Percentiles rank a stretch among this genome's conserved stretches.
These are phyloP conservation scores for Falco cherrug DNA, from an alignment of 2,797 vertebrate species.

Conservation along the genomic window DNA sequence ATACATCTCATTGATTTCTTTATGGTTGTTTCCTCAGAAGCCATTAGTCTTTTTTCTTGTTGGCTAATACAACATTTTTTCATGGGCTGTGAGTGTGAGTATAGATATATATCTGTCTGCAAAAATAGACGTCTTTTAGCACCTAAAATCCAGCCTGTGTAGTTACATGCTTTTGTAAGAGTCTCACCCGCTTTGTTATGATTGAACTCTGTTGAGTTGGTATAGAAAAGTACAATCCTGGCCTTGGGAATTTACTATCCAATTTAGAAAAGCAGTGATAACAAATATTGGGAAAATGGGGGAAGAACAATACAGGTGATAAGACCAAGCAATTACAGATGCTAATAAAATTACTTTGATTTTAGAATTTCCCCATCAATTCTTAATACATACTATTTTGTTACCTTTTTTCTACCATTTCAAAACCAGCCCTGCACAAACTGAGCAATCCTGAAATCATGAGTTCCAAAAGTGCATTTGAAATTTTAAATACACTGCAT, in stretches of 20 bases:
- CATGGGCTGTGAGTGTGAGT: neutral
- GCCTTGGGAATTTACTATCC: neutral
- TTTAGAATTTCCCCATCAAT: neutral
- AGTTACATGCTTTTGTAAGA: neutral
- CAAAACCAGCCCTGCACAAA: neutral
- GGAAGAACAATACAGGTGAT: neutral
- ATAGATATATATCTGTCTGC: neutral
- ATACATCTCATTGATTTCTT: neutral
- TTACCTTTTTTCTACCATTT: neutral
- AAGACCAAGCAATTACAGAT: neutral
- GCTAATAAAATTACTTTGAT: neutral
- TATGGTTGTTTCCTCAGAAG: neutral
- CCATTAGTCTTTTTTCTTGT: neutral
- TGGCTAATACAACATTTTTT: neutral
- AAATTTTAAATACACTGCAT: neutral
- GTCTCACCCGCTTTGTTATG: neutral
- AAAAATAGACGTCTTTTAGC: neutral
- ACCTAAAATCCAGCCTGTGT: neutral
- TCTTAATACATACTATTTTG: neutral
- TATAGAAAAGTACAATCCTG: neutral
- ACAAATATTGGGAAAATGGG: neutral
- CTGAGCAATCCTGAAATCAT: neutral
- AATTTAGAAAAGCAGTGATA: neutral
- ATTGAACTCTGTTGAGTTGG: neutral
- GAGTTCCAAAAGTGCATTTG: neutral